A percentile compares a stretch with the other conserved stretches of the same genome.
These are phyloP conservation scores for Megastigmus dorsalis DNA, from an alignment of 2,888 invertebrate species.

Conservation along the genomic window DNA sequence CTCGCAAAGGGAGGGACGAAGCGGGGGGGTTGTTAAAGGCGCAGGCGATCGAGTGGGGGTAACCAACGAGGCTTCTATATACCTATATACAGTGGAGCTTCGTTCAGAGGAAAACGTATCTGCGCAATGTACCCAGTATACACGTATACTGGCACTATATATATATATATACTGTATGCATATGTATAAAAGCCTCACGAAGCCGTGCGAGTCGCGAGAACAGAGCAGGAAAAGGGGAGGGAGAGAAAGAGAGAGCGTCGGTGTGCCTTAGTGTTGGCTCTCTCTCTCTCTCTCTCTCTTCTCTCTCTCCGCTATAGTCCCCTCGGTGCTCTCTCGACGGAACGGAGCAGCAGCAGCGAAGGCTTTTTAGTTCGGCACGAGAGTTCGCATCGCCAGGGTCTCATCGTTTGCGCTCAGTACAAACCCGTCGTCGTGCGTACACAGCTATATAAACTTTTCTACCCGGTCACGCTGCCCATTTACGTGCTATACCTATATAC, in stretches of 20 bases:
- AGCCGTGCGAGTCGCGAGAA: slow-evolving; percentile 13
- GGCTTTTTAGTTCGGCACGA: slow-evolving; percentile 47
- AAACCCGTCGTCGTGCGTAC: background rate
- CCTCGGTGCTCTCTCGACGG: too few species aligned
- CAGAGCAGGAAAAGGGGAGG: background rate
- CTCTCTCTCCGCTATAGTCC: too few species aligned
- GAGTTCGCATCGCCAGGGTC: slow-evolving; percentile 30
- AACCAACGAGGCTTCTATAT: too few species aligned
- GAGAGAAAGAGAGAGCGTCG: background rate
- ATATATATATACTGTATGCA: background rate
- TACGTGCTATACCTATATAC: too few species aligned
- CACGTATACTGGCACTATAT: too few species aligned
- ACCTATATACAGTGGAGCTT: too few species aligned
- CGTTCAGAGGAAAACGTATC: too few species aligned
- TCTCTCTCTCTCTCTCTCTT: slow-evolving; percentile 15
- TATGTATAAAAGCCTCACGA: too few species aligned
- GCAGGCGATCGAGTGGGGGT: background rate
- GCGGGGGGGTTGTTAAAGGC: slow-evolving; percentile 35
- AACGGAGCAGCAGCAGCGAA: background rate
- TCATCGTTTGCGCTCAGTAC: background rate
- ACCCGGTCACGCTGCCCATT: too few species aligned
- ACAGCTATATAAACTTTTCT: too few species aligned
- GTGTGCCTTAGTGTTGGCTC: background rate
- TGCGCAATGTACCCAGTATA: too few species aligned
- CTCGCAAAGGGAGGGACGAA: slow-evolving; percentile 26